Percentiles rank a stretch among this genome's conserved stretches.
phyloP scores from a whole-genome alignment of 2,797 vertebrate genomes.

The Valencia hispanica region DNA sequence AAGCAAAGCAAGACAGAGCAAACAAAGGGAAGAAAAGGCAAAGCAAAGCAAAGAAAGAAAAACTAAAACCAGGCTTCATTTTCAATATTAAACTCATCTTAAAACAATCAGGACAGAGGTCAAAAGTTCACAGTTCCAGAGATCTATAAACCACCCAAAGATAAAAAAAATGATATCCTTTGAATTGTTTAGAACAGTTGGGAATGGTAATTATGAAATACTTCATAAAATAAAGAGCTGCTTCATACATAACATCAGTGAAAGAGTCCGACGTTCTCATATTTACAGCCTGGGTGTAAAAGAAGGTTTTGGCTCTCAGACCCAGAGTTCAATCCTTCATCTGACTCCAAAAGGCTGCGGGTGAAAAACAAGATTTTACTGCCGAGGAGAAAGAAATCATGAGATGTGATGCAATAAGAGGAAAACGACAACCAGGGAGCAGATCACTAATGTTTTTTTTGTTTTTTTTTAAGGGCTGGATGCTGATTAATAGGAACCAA shows the following conservation, averaged over 20 bases:
- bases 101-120: no score
- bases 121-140: no score
- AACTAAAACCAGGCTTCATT: no score
- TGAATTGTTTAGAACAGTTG: no score
- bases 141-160: no score
- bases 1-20: no score
- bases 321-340: not conserved
- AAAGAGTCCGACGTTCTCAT: not conserved
- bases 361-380: not conserved
- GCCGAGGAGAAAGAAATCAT: not conserved
- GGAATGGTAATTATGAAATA: not conserved
- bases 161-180: no score
- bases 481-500: not conserved
- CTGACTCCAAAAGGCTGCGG: not conserved
- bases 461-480: not conserved
- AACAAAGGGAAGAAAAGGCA: no score
- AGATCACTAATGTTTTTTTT: no score
- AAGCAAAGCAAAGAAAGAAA: no score
- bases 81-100: no score
- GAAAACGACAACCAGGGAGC: not conserved
- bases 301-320: not conserved
- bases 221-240: not conserved
- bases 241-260: not conserved
- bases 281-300: constrained; percentile 3
- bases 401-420: constrained; percentile 2